A percentile compares a stretch with the other conserved stretches of the same genome.
Evolutionary conservation across 2,888 invertebrate genomes (phyloP).

Genomic region (Amaurobius ferox): DNA sequence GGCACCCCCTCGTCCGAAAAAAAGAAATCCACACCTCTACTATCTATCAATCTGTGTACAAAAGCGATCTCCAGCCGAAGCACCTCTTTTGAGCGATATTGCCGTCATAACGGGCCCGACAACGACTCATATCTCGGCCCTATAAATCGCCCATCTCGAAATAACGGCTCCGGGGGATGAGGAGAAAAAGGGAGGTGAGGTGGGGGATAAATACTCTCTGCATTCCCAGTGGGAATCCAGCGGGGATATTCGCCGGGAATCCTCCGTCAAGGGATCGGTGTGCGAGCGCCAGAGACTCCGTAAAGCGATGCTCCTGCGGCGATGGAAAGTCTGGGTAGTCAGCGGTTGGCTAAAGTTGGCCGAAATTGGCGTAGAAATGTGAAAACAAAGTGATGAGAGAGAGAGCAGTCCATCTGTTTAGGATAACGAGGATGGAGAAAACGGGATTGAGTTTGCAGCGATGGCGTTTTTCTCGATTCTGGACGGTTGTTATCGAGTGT

Average conservation of each 20-base stretch:
- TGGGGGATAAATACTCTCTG: conserved; percentile 9
- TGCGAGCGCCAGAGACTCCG: not conserved
- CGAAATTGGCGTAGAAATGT: not conserved
- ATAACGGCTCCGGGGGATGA: conserved; percentile 36
- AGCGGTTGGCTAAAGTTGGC: conserved; percentile 18
- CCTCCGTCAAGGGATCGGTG: conserved; percentile 19
- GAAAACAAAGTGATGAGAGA: too few relatives aligned
- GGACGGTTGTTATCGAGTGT: too few relatives aligned
- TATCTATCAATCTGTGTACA: conserved; percentile 56
- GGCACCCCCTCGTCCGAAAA: not conserved
- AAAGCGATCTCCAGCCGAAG: conserved; percentile 30
- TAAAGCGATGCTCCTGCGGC: not conserved
- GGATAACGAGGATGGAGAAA: not conserved
- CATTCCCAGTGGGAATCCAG: conserved; percentile 53
- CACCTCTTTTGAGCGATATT: conserved; percentile 50
- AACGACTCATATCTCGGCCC: conserved; percentile 64
- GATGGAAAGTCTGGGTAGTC: conserved; percentile 49
- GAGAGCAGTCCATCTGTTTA: too few relatives aligned
- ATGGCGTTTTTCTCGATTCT: too few relatives aligned
- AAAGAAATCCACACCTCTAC: not conserved
- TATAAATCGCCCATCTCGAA: conserved; percentile 67
- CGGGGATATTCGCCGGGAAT: conserved; percentile 44
- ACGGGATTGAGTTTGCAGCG: not conserved
- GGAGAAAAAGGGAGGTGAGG: not conserved
- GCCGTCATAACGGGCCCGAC: conserved; percentile 64